Conservation (phyloP, 2,888 invertebrate species). For the Machimus rusticus region DNA sequence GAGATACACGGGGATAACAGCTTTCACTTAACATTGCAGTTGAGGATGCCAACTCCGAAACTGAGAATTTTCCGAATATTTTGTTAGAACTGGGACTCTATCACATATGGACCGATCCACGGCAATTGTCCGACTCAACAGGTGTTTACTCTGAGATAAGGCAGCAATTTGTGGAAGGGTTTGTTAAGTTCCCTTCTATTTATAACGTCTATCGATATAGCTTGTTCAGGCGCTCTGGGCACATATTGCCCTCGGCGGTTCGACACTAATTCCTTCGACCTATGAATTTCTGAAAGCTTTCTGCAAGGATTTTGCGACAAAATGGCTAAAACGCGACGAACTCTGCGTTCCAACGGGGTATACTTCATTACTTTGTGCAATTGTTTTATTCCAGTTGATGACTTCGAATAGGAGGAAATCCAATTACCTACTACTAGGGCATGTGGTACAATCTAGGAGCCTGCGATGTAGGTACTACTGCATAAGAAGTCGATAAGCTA, state of each 20-base stretch:
- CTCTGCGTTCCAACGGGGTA: not conserved
- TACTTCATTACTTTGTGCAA: conserved; percentile 51
- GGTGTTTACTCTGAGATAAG: conserved; percentile 58
- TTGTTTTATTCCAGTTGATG: conserved; percentile 53
- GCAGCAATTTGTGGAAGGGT: conserved; percentile 58
- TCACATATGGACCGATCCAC: conserved; percentile 7
- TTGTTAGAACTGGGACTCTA: not conserved
- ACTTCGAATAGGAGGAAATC: conserved; percentile 48
- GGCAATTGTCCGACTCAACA: conserved; percentile 53
- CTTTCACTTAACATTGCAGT: conserved; percentile 14
- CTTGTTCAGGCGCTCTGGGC: not conserved
- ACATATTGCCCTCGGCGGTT: not conserved
- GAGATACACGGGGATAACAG: not conserved
- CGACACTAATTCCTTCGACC: not conserved
- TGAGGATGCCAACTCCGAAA: not conserved
- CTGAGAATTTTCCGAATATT: not conserved
- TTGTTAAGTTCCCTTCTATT: conserved; percentile 47
- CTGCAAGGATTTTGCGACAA: not conserved
- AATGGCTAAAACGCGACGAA: not conserved
- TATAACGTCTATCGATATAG: conserved; percentile 37
- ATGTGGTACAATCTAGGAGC: not conserved
- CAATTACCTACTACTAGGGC: conserved; percentile 25
- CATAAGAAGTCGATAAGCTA: not conserved
- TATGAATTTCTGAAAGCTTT: not conserved
- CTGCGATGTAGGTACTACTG: not conserved